Evolutionary conservation across 2,797 vertebrate genomes (phyloP), one percentile per base, ranked within the genome.

Genomic region (Lycodopsis pacificus): DNA sequence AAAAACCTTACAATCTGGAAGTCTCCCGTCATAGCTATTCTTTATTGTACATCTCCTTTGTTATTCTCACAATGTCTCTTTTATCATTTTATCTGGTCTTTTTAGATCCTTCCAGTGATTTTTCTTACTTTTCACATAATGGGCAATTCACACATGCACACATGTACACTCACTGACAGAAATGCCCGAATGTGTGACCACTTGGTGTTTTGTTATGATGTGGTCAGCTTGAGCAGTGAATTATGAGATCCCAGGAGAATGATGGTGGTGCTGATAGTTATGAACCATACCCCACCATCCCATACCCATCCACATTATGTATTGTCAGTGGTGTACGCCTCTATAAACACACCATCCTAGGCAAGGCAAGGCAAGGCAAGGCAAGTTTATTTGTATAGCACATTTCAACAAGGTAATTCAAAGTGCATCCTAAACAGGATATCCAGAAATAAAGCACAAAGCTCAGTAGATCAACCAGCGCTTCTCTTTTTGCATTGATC

Each of bases 161-260:
- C 71, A 38, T 64, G 63, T 46, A 61, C 73, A 36, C n/a, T 73
- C 58, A 36, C 12, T 19, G 57, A 38, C 51, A 59, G 73, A 66
- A 63, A 71, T 4, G 74, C 17, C 51, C 19, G n/a, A 71, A 38
- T 42, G 62, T 70, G 48, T 65, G 75, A 71, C 62, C 70, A 61
- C 67, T 77, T 46, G 46, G 65, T 83, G 73, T 85, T 87, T 86
- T 48, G 77, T 83, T 85, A 69, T 79, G 68, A 77, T 67, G 71
- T 49, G 73, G 79, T 82, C 78, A 65, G 82, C 63, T 68, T 74
- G 70, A 88, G 78, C 13, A 20, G 71, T 72, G 80, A 93, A 87
- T 94, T 92, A 94, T 92, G 91, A 93, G 91, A 77, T 83, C 92
- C 85, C 88, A 22, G 20, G 89, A 93, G 91, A 46, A 77, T 25